Conservation (phyloP, 2,113 vertebrate genomes). For the Lanius ludovicianus region DNA sequence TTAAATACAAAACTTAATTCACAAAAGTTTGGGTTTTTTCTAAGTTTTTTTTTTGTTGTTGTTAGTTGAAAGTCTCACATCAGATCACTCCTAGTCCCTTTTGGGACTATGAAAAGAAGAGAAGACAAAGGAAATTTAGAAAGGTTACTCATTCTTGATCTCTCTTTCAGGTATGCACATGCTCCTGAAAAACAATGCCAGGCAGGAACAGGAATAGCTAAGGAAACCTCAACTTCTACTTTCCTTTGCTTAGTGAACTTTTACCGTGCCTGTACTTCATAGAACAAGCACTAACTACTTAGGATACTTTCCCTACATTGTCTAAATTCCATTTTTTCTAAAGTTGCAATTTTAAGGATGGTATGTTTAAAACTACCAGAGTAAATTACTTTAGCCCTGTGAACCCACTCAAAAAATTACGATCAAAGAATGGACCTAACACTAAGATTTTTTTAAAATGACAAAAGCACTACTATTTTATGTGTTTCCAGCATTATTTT, state of each 20-base stretch:
- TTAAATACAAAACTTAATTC: not conserved
- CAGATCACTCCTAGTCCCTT: not conserved
- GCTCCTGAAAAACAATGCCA: not conserved
- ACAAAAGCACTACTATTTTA: not conserved
- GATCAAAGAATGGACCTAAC: not conserved
- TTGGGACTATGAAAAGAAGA: not conserved
- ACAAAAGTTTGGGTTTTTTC: not conserved
- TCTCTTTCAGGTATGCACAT: not conserved
- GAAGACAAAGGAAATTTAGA: not conserved
- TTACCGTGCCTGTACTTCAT: not conserved
- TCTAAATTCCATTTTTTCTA: not conserved
- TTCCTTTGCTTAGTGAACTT: not conserved
- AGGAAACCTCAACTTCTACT: not conserved
- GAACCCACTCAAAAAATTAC: not conserved
- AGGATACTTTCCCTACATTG: not conserved
- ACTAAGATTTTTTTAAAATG: not conserved
- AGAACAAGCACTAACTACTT: not conserved
- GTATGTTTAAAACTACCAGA: constrained; percentile 40
- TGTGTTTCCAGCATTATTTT: not conserved
- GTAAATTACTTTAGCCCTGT: constrained; percentile 15
- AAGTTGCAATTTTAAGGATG: constrained; percentile 19
- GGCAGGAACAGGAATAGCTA: not conserved
- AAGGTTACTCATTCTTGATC: not conserved
- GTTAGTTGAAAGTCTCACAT: not conserved
- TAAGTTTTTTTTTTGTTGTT: no score